These are phyloP conservation scores for Agelas oroides DNA, from an alignment of 37 sponge, comb jelly and placozoan species.

Conservation along the genomic window DNA sequence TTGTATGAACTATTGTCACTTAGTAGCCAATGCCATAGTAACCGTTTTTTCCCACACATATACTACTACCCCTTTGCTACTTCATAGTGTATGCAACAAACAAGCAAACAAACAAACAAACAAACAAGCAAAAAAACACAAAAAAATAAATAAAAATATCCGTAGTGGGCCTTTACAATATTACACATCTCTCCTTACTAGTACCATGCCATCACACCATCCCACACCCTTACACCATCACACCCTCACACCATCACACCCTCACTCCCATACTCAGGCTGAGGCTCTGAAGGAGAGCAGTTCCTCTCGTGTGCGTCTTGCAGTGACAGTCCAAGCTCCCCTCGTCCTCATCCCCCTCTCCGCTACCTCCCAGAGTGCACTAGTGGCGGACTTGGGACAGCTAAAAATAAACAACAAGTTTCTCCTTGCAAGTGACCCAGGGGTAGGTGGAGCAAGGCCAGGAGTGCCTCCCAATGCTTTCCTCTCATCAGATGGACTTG, in stretches of 20 bases:
- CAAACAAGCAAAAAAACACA: no score
- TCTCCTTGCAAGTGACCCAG: background rate
- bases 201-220: background rate
- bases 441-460: background rate
- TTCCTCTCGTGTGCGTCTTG: conserved; percentile 47
- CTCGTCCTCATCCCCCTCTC: conserved; percentile 43
- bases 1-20: no score
- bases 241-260: background rate
- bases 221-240: background rate
- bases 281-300: conserved; percentile 44
- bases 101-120: no score
- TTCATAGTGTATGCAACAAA: no score
- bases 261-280: conserved; percentile 12
- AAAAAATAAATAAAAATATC: no score
- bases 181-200: no score
- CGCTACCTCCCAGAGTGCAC: conserved; percentile 8
- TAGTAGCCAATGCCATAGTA: no score
- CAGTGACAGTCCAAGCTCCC: conserved; percentile 39
- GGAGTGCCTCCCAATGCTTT: background rate
- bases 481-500: conserved; percentile 2
- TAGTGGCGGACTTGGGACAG: conserved; percentile 57
- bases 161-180: no score
- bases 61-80: no score
- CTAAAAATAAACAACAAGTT: conserved; percentile 51
- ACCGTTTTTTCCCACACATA: no score